Evolutionary conservation across 2,113 vertebrate genomes (phyloP).

Genomic region (Corydoras sp.): DNA sequence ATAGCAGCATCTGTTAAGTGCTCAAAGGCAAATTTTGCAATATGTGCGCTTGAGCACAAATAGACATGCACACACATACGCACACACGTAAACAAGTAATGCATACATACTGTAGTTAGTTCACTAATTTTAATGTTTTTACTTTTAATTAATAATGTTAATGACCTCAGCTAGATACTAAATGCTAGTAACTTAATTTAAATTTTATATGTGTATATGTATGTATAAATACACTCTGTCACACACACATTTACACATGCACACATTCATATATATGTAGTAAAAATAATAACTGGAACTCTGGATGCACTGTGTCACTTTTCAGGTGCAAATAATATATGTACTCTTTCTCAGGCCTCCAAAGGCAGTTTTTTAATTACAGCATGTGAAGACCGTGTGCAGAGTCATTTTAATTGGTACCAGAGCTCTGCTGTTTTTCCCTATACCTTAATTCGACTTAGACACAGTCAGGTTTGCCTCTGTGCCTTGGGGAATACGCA

Average conservation of each 20-base stretch:
- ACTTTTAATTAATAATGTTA: constrained; percentile 1
- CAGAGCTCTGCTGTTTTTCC: constrained; percentile 49
- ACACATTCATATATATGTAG: too few relatives aligned
- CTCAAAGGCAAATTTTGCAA: neutral
- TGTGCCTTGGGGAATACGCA: constrained; percentile 19
- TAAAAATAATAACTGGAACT: neutral
- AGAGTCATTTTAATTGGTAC: constrained; percentile 58
- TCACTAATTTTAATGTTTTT: constrained; percentile 5
- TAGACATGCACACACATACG: constrained; percentile 13
- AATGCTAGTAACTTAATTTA: neutral
- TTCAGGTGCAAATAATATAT: constrained; percentile 38
- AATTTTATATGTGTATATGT: too few relatives aligned
- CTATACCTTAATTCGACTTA: constrained; percentile 54
- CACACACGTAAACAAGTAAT: neutral
- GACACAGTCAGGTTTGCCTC: constrained; percentile 46
- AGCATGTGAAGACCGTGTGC: constrained; percentile 57
- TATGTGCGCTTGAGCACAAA: neutral
- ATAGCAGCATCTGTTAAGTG: constrained; percentile 12
- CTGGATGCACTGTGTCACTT: neutral
- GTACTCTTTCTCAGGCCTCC: constrained; percentile 52
- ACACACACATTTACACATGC: too few relatives aligned
- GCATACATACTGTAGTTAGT: neutral
- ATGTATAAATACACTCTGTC: too few relatives aligned
- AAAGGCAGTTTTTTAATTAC: constrained; percentile 60
- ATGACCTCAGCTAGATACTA: constrained; percentile 30